Base-by-base conservation (phyloP, 1,140 invertebrate genomes). In the Tetraneura akinire region DNA sequence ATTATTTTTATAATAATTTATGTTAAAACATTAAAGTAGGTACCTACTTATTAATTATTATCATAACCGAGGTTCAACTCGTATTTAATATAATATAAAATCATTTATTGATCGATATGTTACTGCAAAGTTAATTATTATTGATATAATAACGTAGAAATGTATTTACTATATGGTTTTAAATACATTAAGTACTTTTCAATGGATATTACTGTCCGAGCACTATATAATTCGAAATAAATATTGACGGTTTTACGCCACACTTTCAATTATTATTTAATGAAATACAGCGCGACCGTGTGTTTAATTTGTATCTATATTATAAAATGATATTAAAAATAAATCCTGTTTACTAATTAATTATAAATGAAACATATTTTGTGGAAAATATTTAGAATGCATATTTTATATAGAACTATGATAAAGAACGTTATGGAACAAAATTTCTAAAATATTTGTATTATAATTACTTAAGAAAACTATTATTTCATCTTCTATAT, bases 291-390 rank as follows among this genome's bases (percentile, higher is more conserved):
- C 3, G 23, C n/a, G n/a, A 60, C 26, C 23, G n/a, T n/a, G 55
- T 60, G 23, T 60, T 60, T 60, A 14, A 60, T 60, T 60, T 60
- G 55, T n/a, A n/a, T n/a, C n/a, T n/a, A n/a, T n/a, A 29, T 11
- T 13, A 6, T 26, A 60, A 29, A 26, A 60, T 3, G 55, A 14
- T 60, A 13, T 60, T 29, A 29, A 10, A 60, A n/a, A n/a, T n/a
- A n/a, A 29, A 57, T 57, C 55, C 8, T 57, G 23, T 57, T 57
- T 23, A 10, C 9, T 53, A 53, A 53, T 53, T 26, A 26, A n/a
- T n/a, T n/a, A n/a, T n/a, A n/a, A n/a, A n/a, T n/a, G n/a, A n/a
- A n/a, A n/a, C n/a, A n/a, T n/a, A n/a, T n/a, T n/a, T n/a, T n/a
- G n/a, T n/a, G n/a, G n/a, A n/a, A n/a, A n/a, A n/a, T n/a, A n/a